Base-by-base conservation (phyloP, 2,888 invertebrate genomes). In the Ochlodes sylvanus region DNA sequence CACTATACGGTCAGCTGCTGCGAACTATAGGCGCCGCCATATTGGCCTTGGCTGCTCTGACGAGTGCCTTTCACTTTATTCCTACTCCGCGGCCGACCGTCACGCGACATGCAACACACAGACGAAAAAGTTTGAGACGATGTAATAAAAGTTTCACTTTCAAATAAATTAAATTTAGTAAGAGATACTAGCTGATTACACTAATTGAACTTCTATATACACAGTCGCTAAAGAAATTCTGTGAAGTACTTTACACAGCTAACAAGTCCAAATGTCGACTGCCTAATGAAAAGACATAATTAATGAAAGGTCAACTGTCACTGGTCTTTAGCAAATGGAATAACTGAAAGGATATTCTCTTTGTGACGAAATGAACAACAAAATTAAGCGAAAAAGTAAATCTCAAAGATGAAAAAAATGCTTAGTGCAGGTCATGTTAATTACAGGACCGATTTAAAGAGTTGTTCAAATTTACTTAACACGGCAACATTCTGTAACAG, bases 271-370 rank as follows among this genome's bases (percentile, higher is more conserved):
- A 52, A 50, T 38, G 62, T 62, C 62, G 38, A 19, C 38, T 62
- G 62, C 62, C 52, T 62, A 62, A 62, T 62, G 62, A 62, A 62
- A 62, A 52, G 62, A 52, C 62, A 50, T 52, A 62, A 62, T 62
- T 62, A 62, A 62, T 62, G 62, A 52, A 1, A 19, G 14, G 50
- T 17, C 34, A 34, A 32, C 32, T 50, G 62, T 62, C 34, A 38
- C 62, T 62, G 47, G 47, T 47, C 47, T 27, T 17, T 9, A 9
- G 38, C 34, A 50, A 52, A 61, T 12, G 32, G 62, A 61, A 61
- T 38, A 34, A 52, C 38, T 61, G n/a, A 61, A 47, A 61, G 32
- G 52, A 47, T 47, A 19, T 50, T 50, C 50, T 19, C 10, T 50
- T 50, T 50, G 50, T 50, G 3, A 19, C 19, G 17, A 50, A 19